Evolutionary conservation across 2,797 vertebrate species (phyloP).

Genomic region (Sebastes matsubarae): DNA sequence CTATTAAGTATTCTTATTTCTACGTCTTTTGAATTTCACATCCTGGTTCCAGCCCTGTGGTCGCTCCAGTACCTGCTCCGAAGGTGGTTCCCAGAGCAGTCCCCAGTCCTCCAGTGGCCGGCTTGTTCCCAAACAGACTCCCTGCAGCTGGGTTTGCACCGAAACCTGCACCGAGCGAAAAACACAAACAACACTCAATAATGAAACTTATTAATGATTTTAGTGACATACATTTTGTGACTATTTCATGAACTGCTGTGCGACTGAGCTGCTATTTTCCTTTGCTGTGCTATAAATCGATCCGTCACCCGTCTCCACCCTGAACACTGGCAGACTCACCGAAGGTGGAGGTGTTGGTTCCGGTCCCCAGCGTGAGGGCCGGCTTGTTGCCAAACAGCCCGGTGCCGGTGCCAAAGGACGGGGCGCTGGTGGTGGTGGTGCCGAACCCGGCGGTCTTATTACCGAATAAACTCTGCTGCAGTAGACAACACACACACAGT

Average conservation of each 20-base stretch:
- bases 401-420: constrained; percentile 90
- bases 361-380: constrained; percentile 83
- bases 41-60: not conserved
- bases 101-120: constrained; percentile 88
- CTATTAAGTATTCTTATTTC: not conserved
- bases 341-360: constrained; percentile 83
- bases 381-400: constrained; percentile 92
- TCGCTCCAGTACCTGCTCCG: constrained; percentile 85
- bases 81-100: constrained; percentile 90
- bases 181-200: not conserved
- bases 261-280: not conserved
- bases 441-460: constrained; percentile 93
- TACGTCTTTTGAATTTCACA: not conserved
- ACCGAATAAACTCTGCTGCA: constrained; percentile 88
- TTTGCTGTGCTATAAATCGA: not conserved
- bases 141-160: constrained; percentile 85
- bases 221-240: not conserved
- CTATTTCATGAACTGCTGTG: not conserved
- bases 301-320: not conserved
- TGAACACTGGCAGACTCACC: constrained; percentile 68
- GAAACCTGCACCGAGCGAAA: constrained; percentile 82
- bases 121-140: constrained; percentile 92
- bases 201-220: not conserved
- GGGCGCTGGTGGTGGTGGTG: constrained; percentile 93
- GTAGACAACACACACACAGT: not conserved